Percentiles rank a stretch among this genome's conserved stretches.
Evolutionary conservation across 2,888 invertebrate species (phyloP).

Genomic region (Diachrysia chrysitis): DNA sequence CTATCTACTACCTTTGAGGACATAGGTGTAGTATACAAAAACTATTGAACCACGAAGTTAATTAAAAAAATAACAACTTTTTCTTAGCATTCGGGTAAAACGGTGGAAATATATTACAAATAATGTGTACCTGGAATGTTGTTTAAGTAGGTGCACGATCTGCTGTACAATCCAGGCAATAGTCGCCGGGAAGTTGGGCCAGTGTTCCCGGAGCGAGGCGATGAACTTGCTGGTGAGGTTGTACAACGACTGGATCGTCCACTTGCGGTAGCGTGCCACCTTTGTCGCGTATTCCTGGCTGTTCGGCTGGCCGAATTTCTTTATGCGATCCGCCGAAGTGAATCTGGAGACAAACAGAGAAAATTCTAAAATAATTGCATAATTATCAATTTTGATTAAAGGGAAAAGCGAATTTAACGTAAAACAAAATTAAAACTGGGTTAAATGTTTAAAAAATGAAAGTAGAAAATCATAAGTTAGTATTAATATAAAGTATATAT

Average conservation of each 20-base stretch:
- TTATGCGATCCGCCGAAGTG: slow-evolving; percentile 85
- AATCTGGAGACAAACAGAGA: slow-evolving; percentile 68
- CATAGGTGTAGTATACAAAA: no score
- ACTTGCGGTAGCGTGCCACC: slow-evolving; percentile 93
- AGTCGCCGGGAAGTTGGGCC: slow-evolving; percentile 96
- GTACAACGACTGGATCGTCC: slow-evolving; percentile 94
- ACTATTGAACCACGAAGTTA: no score
- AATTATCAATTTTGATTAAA: not conserved
- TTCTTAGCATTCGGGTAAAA: no score
- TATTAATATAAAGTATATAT: no score
- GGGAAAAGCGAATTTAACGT: not conserved
- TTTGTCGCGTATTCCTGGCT: slow-evolving; percentile 92
- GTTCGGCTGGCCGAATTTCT: slow-evolving; percentile 94
- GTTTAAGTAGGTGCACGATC: slow-evolving; percentile 90
- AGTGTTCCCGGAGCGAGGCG: slow-evolving; percentile 93
- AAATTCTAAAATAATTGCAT: not conserved
- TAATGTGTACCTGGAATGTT: slow-evolving; percentile 79
- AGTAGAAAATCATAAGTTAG: no score
- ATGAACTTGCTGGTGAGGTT: slow-evolving; percentile 95
- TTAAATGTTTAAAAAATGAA: no score
- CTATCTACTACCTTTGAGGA: no score
- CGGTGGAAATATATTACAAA: no score
- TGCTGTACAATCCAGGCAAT: slow-evolving; percentile 97
- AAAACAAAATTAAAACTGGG: not conserved
- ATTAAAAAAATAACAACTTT: no score